phyloP scores from a whole-genome alignment of 2,113 vertebrate genomes.

The Zapornia atra region DNA sequence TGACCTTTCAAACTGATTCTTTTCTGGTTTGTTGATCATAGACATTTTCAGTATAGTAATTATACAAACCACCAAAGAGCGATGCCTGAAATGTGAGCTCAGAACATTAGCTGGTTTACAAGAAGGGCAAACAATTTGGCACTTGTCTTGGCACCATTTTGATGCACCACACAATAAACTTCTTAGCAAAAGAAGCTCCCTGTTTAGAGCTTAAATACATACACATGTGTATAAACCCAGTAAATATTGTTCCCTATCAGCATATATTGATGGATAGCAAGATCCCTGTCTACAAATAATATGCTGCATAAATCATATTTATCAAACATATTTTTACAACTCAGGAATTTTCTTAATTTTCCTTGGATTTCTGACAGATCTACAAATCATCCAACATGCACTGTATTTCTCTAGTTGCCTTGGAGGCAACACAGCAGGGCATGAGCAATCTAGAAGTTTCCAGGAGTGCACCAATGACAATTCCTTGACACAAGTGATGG shows the following conservation, averaged over 20 bases:
- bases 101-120: background rate
- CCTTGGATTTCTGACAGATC: conserved; percentile 1
- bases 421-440: background rate
- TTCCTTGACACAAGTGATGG: background rate
- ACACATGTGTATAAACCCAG: background rate
- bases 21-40: conserved; percentile 16
- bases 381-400: background rate
- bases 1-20: conserved; percentile 3
- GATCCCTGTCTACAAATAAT: background rate
- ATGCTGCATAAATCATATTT: background rate
- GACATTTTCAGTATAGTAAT: background rate
- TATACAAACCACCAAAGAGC: background rate
- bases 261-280: background rate
- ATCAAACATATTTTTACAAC: background rate
- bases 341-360: background rate
- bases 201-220: background rate
- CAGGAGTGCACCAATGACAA: background rate
- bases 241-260: background rate
- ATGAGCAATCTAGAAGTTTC: background rate
- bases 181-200: background rate
- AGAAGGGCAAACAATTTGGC: background rate
- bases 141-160: background rate
- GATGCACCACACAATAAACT: background rate
- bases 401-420: background rate
- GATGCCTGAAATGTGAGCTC: background rate